A percentile compares a stretch with the other conserved stretches of the same genome.
Conservation (phyloP, 2,113 vertebrate genomes). For the Zingel zingel region DNA sequence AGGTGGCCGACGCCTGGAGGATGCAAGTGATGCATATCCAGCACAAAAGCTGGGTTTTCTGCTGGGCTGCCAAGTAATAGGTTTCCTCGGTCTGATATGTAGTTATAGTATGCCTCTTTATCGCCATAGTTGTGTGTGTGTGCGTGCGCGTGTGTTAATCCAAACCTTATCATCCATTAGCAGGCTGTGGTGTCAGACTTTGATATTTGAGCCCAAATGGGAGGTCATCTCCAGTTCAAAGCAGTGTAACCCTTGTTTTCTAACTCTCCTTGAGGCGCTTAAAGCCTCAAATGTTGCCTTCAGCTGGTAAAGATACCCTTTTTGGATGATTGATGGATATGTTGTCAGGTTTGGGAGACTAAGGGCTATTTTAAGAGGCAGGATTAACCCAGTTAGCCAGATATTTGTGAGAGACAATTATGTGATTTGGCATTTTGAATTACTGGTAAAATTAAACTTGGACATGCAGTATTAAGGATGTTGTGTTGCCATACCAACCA, state of each 20-base stretch:
- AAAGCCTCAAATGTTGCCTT: slow-evolving; percentile 2
- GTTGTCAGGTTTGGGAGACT: neutral
- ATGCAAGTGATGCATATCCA: slow-evolving; percentile 57
- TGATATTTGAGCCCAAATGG: slow-evolving; percentile 30
- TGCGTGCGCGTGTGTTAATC: slow-evolving; percentile 11
- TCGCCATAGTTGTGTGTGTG: neutral
- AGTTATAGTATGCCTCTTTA: slow-evolving; percentile 19
- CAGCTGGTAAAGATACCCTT: slow-evolving; percentile 9
- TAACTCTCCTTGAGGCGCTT: neutral
- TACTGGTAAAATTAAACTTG: slow-evolving; percentile 32
- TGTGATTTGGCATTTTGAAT: slow-evolving; percentile 34
- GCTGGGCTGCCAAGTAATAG: slow-evolving; percentile 9
- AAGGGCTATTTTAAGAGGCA: slow-evolving; percentile 36
- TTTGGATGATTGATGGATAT: slow-evolving; percentile 22
- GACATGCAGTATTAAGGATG: slow-evolving; percentile 24
- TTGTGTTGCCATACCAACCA: slow-evolving; percentile 43
- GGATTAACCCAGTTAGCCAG: slow-evolving; percentile 37
- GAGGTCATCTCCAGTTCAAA: slow-evolving; percentile 67
- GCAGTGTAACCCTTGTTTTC: slow-evolving; percentile 1
- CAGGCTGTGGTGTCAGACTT: slow-evolving; percentile 48
- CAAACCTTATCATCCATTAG: slow-evolving; percentile 50
- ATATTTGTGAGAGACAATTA: slow-evolving; percentile 24
- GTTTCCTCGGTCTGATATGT: slow-evolving; percentile 12
- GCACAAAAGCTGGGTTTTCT: slow-evolving; percentile 14
- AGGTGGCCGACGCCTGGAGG: slow-evolving; percentile 64